These are phyloP conservation scores for Centruroides vittatus DNA, from an alignment of 1,140 invertebrate genomes.

Conservation along the genomic window DNA sequence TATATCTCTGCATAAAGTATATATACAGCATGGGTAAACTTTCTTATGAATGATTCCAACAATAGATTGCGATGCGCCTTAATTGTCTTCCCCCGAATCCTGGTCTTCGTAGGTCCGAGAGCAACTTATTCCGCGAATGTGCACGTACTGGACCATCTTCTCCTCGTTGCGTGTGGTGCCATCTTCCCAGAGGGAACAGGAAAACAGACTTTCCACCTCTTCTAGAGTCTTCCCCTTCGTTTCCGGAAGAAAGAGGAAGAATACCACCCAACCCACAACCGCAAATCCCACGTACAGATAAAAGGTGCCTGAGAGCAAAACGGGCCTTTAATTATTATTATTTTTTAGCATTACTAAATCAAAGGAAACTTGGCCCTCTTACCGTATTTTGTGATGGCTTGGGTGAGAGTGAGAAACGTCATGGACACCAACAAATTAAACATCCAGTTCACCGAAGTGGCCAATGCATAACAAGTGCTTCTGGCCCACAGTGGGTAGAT, in stretches of 20 bases:
- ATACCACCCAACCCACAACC: conserved; percentile 32
- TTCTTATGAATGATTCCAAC: too few species aligned
- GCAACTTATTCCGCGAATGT: conserved; percentile 32
- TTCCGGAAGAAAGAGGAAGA: conserved; percentile 39
- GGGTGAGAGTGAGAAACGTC: conserved; percentile 40
- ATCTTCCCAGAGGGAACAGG: conserved; percentile 14
- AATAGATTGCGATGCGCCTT: too few species aligned
- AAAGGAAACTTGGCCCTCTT: conserved; percentile 9
- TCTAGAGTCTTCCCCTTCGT: conserved; percentile 39
- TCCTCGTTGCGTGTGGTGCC: conserved; percentile 23
- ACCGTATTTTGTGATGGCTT: conserved; percentile 37
- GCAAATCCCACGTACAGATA: conserved; percentile 38
- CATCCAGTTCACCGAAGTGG: conserved; percentile 44
- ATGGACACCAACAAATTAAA: conserved; percentile 44
- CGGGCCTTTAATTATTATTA: neutral
- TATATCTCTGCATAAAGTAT: too few species aligned
- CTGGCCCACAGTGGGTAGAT: conserved; percentile 48
- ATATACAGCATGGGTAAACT: too few species aligned
- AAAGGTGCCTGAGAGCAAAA: conserved; percentile 35
- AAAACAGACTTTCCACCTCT: conserved; percentile 36
- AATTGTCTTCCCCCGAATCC: conserved; percentile 19
- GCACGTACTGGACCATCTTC: conserved; percentile 34
- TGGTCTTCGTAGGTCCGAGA: conserved; percentile 17
- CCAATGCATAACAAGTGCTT: conserved; percentile 38
- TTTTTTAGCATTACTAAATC: neutral